Evolutionary conservation across 2,888 invertebrate species (phyloP), one percentile per base, ranked within the genome.

Genomic region (Sinopyrophorus schimmeli): DNA sequence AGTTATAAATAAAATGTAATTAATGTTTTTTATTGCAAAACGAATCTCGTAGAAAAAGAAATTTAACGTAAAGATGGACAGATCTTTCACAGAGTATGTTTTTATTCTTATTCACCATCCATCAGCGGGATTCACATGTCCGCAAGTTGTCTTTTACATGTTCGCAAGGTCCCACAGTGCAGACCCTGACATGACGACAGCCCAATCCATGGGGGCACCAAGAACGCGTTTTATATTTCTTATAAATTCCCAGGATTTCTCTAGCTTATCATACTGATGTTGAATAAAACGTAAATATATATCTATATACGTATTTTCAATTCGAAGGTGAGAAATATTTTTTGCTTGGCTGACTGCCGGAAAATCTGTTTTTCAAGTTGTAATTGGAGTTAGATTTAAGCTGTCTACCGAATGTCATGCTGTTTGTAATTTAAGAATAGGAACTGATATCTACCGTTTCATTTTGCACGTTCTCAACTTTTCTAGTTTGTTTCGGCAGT

Each of bases 51-150:
- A n/a, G n/a, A n/a, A n/a, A n/a, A n/a, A n/a, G n/a, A n/a, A n/a
- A n/a, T n/a, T n/a, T n/a, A n/a, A n/a, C n/a, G 39, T 39, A 24
- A 24, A 28, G 28, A 21, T 20, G 39, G 21, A 39, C 28, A 39
- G 39, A 39, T 39, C 39, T 27, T 34, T 34, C 32, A 26, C 26
- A 26, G 42, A 18, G 26, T 24, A 42, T 34, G 34, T 42, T 46
- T 46, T 46, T 46, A 46, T 31, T 37, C 31, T 37, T 15, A 21
- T 46, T 18, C 28, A 37, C 46, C 37, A 46, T 46, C 46, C 30
- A 46, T 46, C 46, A 46, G 46, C 23, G 46, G 44, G 46, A 46
- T 46, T 46, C 46, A 46, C 30, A 31, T 46, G 46, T 46, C 46
- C 30, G 38, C 37, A 38, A 46, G 28, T 46, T 46, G 46, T 46